phyloP scores from a whole-genome alignment of 2,797 vertebrate species.

The Rhinella marina region DNA sequence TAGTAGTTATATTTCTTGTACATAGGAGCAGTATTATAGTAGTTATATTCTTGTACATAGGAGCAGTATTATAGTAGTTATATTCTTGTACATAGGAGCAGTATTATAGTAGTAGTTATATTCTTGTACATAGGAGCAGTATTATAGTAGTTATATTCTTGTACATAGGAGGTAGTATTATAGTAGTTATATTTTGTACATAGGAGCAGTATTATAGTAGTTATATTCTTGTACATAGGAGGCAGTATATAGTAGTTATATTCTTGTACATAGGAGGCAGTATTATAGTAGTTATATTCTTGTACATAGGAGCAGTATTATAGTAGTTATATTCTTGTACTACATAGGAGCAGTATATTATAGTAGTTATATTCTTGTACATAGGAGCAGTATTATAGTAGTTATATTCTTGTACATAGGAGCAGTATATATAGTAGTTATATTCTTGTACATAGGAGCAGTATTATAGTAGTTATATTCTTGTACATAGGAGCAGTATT shows the following conservation, averaged over 20 bases:
- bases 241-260: not conserved
- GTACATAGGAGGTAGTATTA: not conserved
- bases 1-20: conserved; percentile 20
- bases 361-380: not conserved
- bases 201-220: not conserved
- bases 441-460: not conserved
- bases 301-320: too few relatives aligned
- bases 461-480: conserved; percentile 20
- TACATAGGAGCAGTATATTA: not conserved
- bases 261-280: not conserved
- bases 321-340: not conserved
- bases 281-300: not conserved
- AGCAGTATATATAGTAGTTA: conserved; percentile 16
- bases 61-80: conserved; percentile 9
- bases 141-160: conserved; percentile 10
- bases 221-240: too few relatives aligned
- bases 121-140: not conserved
- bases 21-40: not conserved
- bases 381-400: conserved; percentile 1
- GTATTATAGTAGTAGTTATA: conserved; percentile 5
- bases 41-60: conserved; percentile 2
- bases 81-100: not conserved
- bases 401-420: conserved; percentile 12
- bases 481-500: conserved; percentile 10
- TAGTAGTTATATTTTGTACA: not conserved